phyloP scores from a whole-genome alignment of 2,797 vertebrate species.

The Propithecus perrieri region DNA sequence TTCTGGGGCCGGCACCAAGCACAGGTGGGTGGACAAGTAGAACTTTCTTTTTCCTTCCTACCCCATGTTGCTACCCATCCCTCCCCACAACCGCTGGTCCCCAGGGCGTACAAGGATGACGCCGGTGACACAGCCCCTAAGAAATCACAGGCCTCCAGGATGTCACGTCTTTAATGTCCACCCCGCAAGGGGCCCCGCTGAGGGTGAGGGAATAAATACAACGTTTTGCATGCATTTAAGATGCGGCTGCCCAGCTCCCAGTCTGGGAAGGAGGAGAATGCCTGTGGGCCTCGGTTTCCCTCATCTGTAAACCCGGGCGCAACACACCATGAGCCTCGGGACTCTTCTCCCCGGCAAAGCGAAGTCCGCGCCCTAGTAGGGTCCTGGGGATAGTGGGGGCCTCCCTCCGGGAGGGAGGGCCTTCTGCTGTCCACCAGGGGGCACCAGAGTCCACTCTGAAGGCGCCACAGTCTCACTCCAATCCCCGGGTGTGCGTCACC shows the following conservation, averaged over 20 bases:
- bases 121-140: background rate
- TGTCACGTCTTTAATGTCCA: slow-evolving; percentile 29
- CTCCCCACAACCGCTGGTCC: no score
- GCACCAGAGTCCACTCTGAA: background rate
- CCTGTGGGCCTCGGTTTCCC: background rate
- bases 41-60: background rate
- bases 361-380: background rate
- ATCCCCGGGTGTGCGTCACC: accelerated
- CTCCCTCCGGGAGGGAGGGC: background rate
- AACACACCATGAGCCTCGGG: background rate
- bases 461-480: background rate
- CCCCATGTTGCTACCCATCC: background rate
- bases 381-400: no score
- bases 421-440: background rate
- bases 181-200: background rate
- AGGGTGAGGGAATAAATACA: slow-evolving; percentile 50
- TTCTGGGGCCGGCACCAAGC: background rate
- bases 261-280: background rate
- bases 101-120: background rate
- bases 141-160: background rate
- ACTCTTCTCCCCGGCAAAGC: background rate
- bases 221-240: background rate
- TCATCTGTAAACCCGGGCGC: background rate
- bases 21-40: background rate
- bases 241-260: background rate